Base-by-base conservation (phyloP, 2,113 vertebrate genomes). In the Seriola dumerili region DNA sequence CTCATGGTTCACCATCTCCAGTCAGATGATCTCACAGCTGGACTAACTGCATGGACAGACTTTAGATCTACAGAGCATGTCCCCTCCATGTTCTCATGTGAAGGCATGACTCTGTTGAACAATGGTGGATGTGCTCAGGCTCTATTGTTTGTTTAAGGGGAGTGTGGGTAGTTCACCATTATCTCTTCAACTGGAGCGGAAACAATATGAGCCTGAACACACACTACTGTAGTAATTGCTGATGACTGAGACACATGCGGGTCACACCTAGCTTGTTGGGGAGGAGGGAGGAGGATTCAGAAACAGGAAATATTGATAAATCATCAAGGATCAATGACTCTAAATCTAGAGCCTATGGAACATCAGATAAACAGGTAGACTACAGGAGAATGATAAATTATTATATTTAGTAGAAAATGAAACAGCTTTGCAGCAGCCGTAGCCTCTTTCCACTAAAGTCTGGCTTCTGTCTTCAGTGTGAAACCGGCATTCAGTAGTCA, bases 71-170 rank as follows among this genome's bases (percentile, higher is more conserved):
- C 57, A 59, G 2, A 32, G 16, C 6, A 7, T 21, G 17, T 29
- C 29, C 17, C 23, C 16, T 40, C 14, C 21, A 17, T 21, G 29
- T 32, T 21, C 17, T 5, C 4, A 3, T 54, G 14, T 73, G 38
- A 42, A 52, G 25, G 34, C 32, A 36, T 14, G 12, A 29, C 12
- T 55, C 1, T 85, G 57, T 57, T 34, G 40, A 84, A 77, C 89
- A 86, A 79, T 74, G 82, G 66, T 63, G 40, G 71, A 62, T 69
- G 65, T 55, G 68, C 48, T 73, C 62, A 57, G 63, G 70, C 57
- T 88, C 14, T 21, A 62, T 4, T 80, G 72, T 84, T 91, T 87
- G 76, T 76, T 84, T 87, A 86, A 86, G 63, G 81, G 83, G 85
- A 62, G 84, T 83, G 85, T 67, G 42, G 42, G 38, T 72, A 72